Evolutionary conservation across 2,113 vertebrate species (phyloP).

Genomic region (Macaca nemestrina): DNA sequence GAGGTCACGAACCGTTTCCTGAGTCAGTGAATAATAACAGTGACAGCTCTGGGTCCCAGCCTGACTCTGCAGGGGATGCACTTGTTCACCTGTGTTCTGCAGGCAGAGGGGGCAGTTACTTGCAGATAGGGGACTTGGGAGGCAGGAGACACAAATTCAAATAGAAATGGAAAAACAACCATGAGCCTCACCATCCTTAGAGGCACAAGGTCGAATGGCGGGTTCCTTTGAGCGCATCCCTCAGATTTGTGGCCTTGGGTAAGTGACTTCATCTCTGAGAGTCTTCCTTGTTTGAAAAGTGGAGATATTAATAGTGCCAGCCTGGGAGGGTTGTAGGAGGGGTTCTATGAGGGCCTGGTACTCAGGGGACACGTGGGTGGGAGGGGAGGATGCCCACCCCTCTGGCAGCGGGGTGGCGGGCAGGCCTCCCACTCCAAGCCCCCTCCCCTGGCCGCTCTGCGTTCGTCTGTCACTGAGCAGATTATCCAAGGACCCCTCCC

Average conservation of each 20-base stretch:
- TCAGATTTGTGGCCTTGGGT: not conserved
- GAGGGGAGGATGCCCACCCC: not conserved
- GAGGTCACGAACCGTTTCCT: no score
- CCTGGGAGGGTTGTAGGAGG: not conserved
- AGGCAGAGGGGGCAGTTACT: not conserved
- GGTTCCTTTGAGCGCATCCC: not conserved
- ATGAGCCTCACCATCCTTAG: not conserved
- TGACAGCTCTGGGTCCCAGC: fast-evolving
- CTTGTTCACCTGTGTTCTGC: fast-evolving
- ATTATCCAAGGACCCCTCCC: not conserved
- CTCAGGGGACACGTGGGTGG: not conserved
- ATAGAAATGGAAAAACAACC: not conserved
- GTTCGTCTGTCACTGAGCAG: fast-evolving
- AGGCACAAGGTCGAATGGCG: not conserved
- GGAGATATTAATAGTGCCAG: not conserved
- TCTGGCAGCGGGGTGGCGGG: not conserved
- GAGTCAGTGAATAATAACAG: fast-evolving
- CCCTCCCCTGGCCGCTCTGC: fast-evolving
- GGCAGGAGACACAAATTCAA: not conserved
- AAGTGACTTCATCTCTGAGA: not conserved
- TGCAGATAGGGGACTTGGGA: not conserved
- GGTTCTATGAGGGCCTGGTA: not conserved
- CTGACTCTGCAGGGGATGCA: not conserved
- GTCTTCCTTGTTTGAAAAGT: no score
- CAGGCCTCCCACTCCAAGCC: not conserved